phyloP scores from a whole-genome alignment of 37 sponge, comb jelly and placozoan species.

The Beroe ovata region DNA sequence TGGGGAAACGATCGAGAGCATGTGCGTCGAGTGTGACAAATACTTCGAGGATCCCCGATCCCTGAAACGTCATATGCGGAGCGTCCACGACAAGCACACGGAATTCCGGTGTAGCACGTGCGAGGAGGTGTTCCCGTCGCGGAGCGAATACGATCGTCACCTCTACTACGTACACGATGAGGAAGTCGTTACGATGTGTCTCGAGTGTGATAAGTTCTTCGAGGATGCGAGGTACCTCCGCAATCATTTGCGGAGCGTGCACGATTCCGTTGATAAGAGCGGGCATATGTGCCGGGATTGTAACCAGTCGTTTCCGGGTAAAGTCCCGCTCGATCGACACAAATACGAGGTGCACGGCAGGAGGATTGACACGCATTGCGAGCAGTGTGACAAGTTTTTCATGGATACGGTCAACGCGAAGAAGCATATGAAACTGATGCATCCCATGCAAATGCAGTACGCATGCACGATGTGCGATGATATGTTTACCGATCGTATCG shows the following conservation, averaged over 20 bases:
- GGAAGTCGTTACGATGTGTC: conserved; percentile 60
- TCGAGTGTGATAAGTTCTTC: conserved; percentile 65
- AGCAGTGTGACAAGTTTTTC: conserved; percentile 66
- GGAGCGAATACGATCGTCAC: conserved; percentile 34
- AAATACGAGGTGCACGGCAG: conserved; percentile 65
- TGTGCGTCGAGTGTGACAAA: conserved; percentile 65
- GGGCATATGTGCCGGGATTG: conserved; percentile 64
- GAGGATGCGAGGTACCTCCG: conserved; percentile 62
- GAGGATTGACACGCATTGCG: conserved; percentile 55
- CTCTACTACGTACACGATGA: conserved; percentile 66
- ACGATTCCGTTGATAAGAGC: conserved; percentile 52
- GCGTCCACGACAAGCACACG: conserved; percentile 27
- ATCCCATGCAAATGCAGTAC: conserved; percentile 65
- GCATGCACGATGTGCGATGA: conserved; percentile 65
- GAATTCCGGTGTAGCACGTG: conserved; percentile 61
- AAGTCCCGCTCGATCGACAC: conserved; percentile 55
- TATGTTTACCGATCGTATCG: conserved; percentile 47
- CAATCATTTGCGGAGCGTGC: conserved; percentile 39
- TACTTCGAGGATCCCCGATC: conserved; percentile 64
- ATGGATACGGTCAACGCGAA: conserved; percentile 61
- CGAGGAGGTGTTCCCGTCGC: conserved; percentile 62
- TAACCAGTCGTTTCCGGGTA: conserved; percentile 62
- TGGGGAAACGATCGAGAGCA: conserved; percentile 59
- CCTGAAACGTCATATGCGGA: conserved; percentile 39
- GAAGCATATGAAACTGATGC: conserved; percentile 64